Conservation (phyloP, 2,888 invertebrate genomes). For the Papilio demoleus region DNA sequence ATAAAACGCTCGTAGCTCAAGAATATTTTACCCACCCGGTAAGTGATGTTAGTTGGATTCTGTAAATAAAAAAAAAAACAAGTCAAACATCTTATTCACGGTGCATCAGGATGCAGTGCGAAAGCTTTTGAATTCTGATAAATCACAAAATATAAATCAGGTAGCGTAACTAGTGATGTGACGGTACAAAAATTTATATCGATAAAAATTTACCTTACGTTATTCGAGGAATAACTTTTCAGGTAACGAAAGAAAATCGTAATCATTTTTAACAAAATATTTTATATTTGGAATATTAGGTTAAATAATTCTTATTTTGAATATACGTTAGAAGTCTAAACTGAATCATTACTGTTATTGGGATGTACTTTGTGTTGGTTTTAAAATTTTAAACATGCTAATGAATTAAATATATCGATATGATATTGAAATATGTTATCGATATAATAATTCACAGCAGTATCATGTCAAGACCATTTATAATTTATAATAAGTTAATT, state of each 20-base stretch:
- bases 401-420: not conserved
- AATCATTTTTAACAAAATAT: no score
- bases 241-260: no score
- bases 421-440: conserved; percentile 40
- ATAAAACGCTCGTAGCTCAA: conserved; percentile 27
- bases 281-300: not conserved
- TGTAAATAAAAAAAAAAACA: conserved; percentile 49
- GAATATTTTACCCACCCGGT: conserved; percentile 23
- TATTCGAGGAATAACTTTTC: no score
- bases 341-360: no score
- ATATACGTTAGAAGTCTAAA: no score
- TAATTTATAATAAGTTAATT: conserved; percentile 68
- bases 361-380: no score
- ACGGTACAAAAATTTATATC: conserved; percentile 39
- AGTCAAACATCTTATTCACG: conserved; percentile 57
- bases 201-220: not conserved
- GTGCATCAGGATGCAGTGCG: conserved; percentile 60
- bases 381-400: no score
- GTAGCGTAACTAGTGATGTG: conserved; percentile 56
- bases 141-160: conserved; percentile 61
- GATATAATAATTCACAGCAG: conserved; percentile 45
- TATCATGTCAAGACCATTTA: conserved; percentile 59
- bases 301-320: no score
- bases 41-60: conserved; percentile 39
- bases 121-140: conserved; percentile 58